Conservation (phyloP, 2,797 vertebrate genomes). For the Vipera latastei region DNA sequence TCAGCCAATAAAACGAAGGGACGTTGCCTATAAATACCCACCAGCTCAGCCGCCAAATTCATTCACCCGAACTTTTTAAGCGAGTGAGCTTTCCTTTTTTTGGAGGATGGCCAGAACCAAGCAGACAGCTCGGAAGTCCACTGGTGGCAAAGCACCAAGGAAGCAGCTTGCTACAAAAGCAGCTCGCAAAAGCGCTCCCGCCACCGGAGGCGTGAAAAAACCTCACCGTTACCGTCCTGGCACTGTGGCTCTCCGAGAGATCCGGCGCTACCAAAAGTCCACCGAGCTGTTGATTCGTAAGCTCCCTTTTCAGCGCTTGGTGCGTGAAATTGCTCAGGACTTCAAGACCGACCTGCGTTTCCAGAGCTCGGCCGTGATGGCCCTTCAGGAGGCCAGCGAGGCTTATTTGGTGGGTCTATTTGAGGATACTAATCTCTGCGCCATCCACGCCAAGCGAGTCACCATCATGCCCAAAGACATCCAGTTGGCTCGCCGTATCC, state of each 20-base stretch:
- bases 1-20: not conserved
- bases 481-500: conserved; percentile 86
- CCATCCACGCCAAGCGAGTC: conserved; percentile 87
- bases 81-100: fast-evolving
- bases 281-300: conserved; percentile 17
- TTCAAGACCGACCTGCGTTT: conserved; percentile 28
- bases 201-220: conserved; percentile 87
- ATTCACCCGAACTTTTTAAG: not conserved
- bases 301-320: conserved; percentile 19
- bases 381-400: conserved; percentile 24
- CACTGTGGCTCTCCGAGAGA: conserved; percentile 68
- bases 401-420: conserved; percentile 86
- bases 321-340: conserved; percentile 19
- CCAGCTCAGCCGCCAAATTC: fast-evolving
- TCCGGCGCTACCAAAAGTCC: conserved; percentile 20
- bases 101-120: not conserved
- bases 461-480: conserved; percentile 91
- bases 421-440: conserved; percentile 87
- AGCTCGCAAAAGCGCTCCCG: conserved; percentile 85
- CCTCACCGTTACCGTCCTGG: conserved; percentile 81
- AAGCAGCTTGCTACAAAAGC: conserved; percentile 89
- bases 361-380: conserved; percentile 21
- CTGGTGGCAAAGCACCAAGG: conserved; percentile 84
- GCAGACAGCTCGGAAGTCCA: conserved; percentile 61
- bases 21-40: not conserved